Evolutionary conservation across 2,797 vertebrate genomes (phyloP).

Genomic region (Labeo calbasu): DNA sequence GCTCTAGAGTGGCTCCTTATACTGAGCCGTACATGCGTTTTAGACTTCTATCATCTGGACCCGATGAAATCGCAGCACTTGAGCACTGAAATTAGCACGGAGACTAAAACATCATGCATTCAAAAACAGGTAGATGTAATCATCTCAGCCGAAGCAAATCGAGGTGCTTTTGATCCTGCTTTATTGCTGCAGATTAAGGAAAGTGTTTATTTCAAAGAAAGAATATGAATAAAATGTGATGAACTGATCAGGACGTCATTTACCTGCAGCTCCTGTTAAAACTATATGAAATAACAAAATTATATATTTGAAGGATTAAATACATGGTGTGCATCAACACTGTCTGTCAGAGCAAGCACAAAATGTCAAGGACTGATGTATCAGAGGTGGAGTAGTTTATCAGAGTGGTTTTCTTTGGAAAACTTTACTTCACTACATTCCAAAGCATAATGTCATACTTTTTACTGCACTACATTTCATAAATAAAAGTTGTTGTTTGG

Average conservation of each 20-base stretch:
- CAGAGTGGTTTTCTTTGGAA: too few relatives aligned
- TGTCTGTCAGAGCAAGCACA: background rate
- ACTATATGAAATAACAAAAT: background rate
- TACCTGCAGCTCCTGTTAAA: background rate
- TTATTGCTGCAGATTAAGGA: background rate
- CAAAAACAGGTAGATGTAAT: background rate
- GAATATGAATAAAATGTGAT: background rate
- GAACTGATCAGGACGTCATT: background rate
- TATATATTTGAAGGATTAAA: background rate
- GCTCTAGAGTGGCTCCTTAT: background rate
- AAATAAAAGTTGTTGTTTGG: too few relatives aligned
- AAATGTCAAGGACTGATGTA: background rate
- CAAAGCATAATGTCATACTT: too few relatives aligned
- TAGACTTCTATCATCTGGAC: background rate
- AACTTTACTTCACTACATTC: too few relatives aligned
- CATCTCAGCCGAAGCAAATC: background rate
- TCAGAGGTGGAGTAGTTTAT: background rate
- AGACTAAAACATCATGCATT: background rate
- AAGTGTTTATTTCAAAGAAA: background rate
- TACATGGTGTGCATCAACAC: background rate
- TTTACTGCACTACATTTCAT: too few relatives aligned
- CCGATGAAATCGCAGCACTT: constrained; percentile 10
- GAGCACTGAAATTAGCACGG: background rate
- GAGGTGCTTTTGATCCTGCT: background rate
- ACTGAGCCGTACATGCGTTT: background rate